Percentiles rank a stretch among this genome's conserved stretches.
These are phyloP conservation scores for Phalacrocorax carbo DNA, from an alignment of 2,113 vertebrate species.

Conservation along the genomic window DNA sequence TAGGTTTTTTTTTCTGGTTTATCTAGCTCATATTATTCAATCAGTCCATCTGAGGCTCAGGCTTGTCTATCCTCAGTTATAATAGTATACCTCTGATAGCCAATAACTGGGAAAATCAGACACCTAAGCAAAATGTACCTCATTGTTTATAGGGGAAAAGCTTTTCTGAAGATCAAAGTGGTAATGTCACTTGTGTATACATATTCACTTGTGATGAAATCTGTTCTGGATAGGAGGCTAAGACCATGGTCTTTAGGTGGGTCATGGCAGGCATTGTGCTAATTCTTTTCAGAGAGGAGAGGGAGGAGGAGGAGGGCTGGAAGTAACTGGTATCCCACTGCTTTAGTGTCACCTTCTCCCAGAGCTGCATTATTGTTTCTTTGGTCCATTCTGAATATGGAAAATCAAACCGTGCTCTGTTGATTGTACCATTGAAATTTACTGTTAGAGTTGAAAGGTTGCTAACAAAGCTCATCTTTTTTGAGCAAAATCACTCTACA, in stretches of 20 bases:
- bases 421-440: constrained; percentile 25
- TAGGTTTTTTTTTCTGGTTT: not conserved
- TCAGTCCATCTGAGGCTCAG: not conserved
- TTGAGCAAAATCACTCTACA: not conserved
- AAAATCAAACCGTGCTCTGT: constrained; percentile 26
- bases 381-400: constrained; percentile 17
- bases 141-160: not conserved
- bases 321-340: not conserved
- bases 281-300: constrained; percentile 7
- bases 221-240: not conserved
- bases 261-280: not conserved
- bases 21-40: not conserved
- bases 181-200: not conserved
- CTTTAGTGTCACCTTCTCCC: constrained; percentile 26
- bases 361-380: constrained; percentile 22
- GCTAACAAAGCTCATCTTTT: constrained; percentile 35
- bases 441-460: constrained; percentile 43
- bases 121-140: not conserved
- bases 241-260: not conserved
- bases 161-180: not conserved
- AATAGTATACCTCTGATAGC: not conserved
- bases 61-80: not conserved
- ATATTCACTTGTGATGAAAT: not conserved
- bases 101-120: not conserved
- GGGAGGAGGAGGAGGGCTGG: not conserved